A percentile compares a stretch with the other conserved stretches of the same genome.
These are phyloP conservation scores for Phthorimaea operculella DNA, from an alignment of 1,140 invertebrate genomes.

Conservation along the genomic window DNA sequence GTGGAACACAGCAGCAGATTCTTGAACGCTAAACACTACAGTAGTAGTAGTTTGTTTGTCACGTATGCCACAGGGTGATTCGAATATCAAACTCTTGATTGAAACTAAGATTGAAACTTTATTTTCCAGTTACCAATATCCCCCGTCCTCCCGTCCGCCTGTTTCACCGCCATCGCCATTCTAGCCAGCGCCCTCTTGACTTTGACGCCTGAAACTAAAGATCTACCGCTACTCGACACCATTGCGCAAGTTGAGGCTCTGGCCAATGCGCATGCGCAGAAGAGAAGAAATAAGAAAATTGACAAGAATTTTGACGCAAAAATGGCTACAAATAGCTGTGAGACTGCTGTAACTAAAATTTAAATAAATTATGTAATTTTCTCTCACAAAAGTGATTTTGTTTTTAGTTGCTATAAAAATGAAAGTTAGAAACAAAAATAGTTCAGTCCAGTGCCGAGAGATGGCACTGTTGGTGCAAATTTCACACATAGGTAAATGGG, in stretches of 20 bases:
- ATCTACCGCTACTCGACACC: conserved; percentile 74
- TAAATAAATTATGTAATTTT: background rate
- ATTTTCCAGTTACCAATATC: conserved; percentile 22
- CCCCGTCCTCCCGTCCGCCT: conserved; percentile 68
- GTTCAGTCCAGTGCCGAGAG: too few relatives aligned
- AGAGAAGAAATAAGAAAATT: background rate
- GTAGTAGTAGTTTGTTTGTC: too few relatives aligned
- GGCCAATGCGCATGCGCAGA: background rate
- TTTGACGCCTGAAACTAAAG: conserved; percentile 77
- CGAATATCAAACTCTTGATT: too few relatives aligned
- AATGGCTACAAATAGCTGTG: background rate
- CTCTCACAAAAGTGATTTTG: too few relatives aligned
- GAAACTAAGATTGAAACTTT: too few relatives aligned
- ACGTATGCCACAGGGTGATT: too few relatives aligned
- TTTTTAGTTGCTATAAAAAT: too few relatives aligned
- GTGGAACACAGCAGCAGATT: too few relatives aligned
- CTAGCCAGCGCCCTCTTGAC: conserved; percentile 70
- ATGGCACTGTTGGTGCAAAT: too few relatives aligned
- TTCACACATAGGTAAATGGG: too few relatives aligned
- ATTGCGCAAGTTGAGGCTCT: conserved; percentile 70
- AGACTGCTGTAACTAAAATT: background rate
- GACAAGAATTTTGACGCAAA: background rate
- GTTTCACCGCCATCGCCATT: conserved; percentile 71
- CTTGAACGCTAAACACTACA: too few relatives aligned
- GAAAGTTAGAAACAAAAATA: too few relatives aligned